Conservation (phyloP, 1,140 invertebrate genomes). For the Eriocheir sinensis region DNA sequence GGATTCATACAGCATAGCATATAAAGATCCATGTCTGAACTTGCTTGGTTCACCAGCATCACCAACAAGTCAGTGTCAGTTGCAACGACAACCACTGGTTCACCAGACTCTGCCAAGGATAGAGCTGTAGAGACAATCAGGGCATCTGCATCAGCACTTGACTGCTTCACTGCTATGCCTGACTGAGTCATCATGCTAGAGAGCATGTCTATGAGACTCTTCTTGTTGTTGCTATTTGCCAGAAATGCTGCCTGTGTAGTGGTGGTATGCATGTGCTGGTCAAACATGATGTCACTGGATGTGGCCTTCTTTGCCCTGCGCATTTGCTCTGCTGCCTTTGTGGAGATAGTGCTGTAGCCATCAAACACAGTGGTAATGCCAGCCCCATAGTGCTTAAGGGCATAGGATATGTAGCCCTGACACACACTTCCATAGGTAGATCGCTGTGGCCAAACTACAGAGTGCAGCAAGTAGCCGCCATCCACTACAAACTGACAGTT, state of each 20-base stretch:
- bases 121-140: constrained; percentile 19
- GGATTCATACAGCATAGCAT: too few relatives aligned
- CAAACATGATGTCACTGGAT: constrained; percentile 47
- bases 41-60: neutral
- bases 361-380: neutral
- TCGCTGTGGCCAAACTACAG: neutral
- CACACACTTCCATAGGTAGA: constrained; percentile 1
- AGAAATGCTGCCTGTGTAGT: constrained; percentile 45
- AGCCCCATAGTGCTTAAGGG: neutral
- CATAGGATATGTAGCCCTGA: neutral
- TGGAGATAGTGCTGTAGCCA: constrained; percentile 36
- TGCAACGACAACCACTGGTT: neutral
- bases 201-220: constrained; percentile 32
- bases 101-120: neutral
- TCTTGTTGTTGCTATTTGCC: constrained; percentile 33
- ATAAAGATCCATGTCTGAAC: too few relatives aligned
- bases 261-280: neutral
- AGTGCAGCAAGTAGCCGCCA: neutral
- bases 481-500: constrained; percentile 32
- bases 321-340: constrained; percentile 9
- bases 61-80: constrained; percentile 24
- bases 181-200: neutral
- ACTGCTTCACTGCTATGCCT: constrained; percentile 19
- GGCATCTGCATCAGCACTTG: constrained; percentile 18
- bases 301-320: neutral